Evolutionary conservation across 1,140 invertebrate genomes (phyloP), one percentile per base, ranked within the genome.

Genomic region (Heliconius hermathena): DNA sequence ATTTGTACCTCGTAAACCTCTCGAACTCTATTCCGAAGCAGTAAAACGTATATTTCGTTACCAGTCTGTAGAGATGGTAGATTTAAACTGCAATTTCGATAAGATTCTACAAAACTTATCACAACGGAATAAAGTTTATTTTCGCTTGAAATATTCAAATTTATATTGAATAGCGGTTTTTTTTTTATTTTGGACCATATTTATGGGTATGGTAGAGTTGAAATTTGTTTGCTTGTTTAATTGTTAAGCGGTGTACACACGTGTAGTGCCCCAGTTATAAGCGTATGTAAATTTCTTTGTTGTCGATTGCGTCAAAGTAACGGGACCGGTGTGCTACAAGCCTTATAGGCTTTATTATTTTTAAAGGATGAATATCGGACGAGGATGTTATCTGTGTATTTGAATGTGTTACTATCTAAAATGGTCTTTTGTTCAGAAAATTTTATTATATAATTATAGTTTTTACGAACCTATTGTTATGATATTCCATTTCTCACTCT

Each of bases 261-360:
- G 90, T 89, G 90, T 88, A 60, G 76, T 54, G 74, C 33, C 87
- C 88, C 82, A 90, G 84, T 89, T 91, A 84, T 87, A 90, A 84
- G 88, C 86, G 82, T 91, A 91, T 92, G 90, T 88, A 92, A 92
- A 92, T 92, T 85, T 74, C 85, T 92, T 92, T 92, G 89, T 91
- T 88, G 70, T 86, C 84, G 81, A 83, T 89, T 90, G 83, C 89
- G 89, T 92, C 87, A 91, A 20, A 54, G 79, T 88, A 88, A 89
- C 88, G 86, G 90, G 78, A 85, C 81, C 26, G 66, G 52, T 77
- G 60, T 83, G 79, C 76, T 74, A 60, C 71, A 76, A 79, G 82
- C 74, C 54, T 81, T 81, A 76, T 41, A 16, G 60, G 54, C 36
- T 60, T 73, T 77, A 77, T 77, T 60, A 78, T 73, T 78, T 78